These are phyloP conservation scores for Epizoanthus scotinus DNA, from an alignment of 92 coral and sea anemone genomes.

Conservation along the genomic window DNA sequence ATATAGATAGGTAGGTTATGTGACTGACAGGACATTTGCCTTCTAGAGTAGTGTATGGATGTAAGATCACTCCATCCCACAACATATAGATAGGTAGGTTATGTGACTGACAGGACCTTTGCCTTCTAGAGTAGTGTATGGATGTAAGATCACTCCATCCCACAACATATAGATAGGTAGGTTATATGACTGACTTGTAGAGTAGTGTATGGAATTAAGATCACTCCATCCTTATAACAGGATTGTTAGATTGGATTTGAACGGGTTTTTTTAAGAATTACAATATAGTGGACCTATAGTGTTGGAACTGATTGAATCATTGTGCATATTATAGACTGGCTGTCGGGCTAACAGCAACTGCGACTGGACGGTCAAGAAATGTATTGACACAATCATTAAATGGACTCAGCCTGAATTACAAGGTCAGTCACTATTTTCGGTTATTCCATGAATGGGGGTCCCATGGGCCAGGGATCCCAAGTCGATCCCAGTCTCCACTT, in stretches of 20 bases:
- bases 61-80: constrained; percentile 40
- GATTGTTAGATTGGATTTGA: no score
- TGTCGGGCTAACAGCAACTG: constrained; percentile 65
- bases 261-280: no score
- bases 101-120: neutral
- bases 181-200: neutral
- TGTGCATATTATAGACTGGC: constrained; percentile 56
- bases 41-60: neutral
- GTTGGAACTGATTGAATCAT: no score
- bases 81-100: constrained; percentile 71
- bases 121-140: neutral
- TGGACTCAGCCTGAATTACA: constrained; percentile 76
- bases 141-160: constrained; percentile 2
- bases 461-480: no score
- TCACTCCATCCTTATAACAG: no score
- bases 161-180: constrained; percentile 80
- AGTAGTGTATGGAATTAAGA: neutral
- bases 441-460: neutral
- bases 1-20: constrained; percentile 67
- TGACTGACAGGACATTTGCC: neutral
- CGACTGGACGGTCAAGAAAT: constrained; percentile 42
- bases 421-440: constrained; percentile 46
- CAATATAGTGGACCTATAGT: no score
- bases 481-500: no score
- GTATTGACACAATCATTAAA: constrained; percentile 63